phyloP scores from a whole-genome alignment of 2,888 invertebrate genomes.

The Aproaerema taeniolella region DNA sequence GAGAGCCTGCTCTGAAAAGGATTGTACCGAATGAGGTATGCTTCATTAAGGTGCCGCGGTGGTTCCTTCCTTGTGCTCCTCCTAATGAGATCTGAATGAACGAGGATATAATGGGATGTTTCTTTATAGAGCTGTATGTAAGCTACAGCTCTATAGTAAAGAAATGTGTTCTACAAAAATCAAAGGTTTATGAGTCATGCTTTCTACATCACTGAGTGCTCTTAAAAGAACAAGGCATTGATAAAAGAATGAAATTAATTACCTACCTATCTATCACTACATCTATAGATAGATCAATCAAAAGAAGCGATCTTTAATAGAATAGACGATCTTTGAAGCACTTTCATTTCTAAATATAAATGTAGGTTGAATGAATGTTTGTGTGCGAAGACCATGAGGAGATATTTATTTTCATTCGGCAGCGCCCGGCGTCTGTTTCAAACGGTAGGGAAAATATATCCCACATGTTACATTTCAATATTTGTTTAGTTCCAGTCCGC shows the following conservation, averaged over 20 bases:
- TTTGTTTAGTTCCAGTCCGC: constrained; percentile 15
- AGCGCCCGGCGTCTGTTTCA: constrained; percentile 33
- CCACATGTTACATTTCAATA: constrained; percentile 22
- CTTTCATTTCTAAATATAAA: constrained; percentile 43
- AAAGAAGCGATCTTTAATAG: constrained; percentile 5
- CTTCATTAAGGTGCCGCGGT: constrained; percentile 43
- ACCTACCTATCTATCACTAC: too few relatives aligned
- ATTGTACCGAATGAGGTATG: constrained; percentile 34
- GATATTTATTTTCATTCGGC: constrained; percentile 62
- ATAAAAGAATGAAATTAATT: too few relatives aligned
- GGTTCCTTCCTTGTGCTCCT: constrained; percentile 29
- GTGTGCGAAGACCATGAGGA: constrained; percentile 49
- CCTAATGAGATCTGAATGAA: constrained; percentile 27
- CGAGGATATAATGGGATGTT: constrained; percentile 2
- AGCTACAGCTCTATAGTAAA: too few relatives aligned
- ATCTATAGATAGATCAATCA: constrained; percentile 6
- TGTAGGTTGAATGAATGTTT: constrained; percentile 48
- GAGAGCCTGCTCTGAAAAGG: constrained; percentile 30
- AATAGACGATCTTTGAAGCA: constrained; percentile 31
- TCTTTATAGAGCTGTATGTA: too few relatives aligned
- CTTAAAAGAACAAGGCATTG: too few relatives aligned
- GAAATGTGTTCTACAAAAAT: too few relatives aligned
- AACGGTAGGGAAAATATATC: constrained; percentile 22
- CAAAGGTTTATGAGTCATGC: too few relatives aligned
- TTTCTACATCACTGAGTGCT: too few relatives aligned